Conservation (phyloP, 2,797 vertebrate genomes). For the Emys orbicularis region DNA sequence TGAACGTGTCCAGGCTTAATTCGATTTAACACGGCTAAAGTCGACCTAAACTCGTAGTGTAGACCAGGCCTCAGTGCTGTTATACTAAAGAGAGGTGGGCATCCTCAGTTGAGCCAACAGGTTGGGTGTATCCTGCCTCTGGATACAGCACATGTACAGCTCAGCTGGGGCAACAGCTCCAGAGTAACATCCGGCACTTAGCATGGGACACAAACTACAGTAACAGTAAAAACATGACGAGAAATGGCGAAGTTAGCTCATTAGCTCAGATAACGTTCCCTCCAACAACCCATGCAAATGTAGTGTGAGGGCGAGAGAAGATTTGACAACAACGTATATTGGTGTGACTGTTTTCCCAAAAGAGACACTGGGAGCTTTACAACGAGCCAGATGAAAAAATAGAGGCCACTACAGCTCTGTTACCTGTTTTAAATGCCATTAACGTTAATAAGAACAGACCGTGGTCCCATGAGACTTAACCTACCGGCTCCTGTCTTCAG, state of each 20-base stretch:
- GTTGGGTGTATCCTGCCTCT: background rate
- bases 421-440: background rate
- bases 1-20: too few relatives aligned
- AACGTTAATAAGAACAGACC: background rate
- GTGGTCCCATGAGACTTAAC: background rate
- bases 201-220: rapidly evolving
- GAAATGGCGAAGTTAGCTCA: background rate
- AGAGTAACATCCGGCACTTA: background rate
- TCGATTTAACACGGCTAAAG: too few relatives aligned
- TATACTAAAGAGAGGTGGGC: background rate
- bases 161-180: background rate
- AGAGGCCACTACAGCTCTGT: background rate
- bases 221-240: background rate
- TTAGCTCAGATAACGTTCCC: background rate
- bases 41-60: too few relatives aligned
- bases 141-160: background rate
- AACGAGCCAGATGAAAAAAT: background rate
- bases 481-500: rapidly evolving
- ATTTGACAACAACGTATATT: background rate
- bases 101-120: too few relatives aligned
- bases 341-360: background rate
- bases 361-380: background rate
- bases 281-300: background rate
- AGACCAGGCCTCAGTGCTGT: too few relatives aligned
- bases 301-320: background rate